phyloP scores from a whole-genome alignment of 2,888 invertebrate genomes.

The Caenorhabditis macrosperma region DNA sequence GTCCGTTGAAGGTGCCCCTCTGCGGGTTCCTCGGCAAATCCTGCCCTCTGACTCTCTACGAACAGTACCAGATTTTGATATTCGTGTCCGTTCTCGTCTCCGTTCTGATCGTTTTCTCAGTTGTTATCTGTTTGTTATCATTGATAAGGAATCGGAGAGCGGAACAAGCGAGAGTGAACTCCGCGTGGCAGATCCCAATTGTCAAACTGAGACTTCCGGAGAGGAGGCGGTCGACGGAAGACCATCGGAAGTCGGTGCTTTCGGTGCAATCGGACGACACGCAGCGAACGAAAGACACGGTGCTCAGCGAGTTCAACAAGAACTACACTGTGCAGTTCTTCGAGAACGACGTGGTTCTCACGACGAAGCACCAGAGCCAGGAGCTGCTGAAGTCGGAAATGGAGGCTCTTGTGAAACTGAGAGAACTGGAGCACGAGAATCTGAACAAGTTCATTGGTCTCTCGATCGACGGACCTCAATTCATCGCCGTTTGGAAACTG shows the following conservation, averaged over 20 bases:
- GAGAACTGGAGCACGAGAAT: conserved; percentile 77
- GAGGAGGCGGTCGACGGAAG: not conserved
- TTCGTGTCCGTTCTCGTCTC: conserved; percentile 34
- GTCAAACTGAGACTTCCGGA: conserved; percentile 25
- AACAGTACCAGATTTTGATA: conserved; percentile 55
- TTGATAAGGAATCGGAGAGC: conserved; percentile 18
- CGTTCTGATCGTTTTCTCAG: conserved; percentile 11
- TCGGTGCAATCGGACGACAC: not conserved
- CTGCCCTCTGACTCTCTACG: conserved; percentile 56
- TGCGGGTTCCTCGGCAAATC: conserved; percentile 63
- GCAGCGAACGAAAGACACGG: not conserved
- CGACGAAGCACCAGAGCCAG: conserved; percentile 46
- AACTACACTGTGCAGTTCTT: conserved; percentile 18
- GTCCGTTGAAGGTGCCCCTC: conserved; percentile 54
- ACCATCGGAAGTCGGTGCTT: not conserved
- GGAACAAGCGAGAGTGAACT: conserved; percentile 54
- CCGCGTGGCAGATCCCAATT: conserved; percentile 63
- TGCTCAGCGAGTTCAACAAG: conserved; percentile 14
- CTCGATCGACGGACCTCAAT: conserved; percentile 71
- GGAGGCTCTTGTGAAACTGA: conserved; percentile 57
- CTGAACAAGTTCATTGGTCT: conserved; percentile 76
- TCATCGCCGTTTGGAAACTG: conserved; percentile 73
- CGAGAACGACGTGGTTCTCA: conserved; percentile 61
- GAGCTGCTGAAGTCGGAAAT: conserved; percentile 31
- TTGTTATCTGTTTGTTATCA: conserved; percentile 6